phyloP scores from a whole-genome alignment of 2,888 invertebrate species.

The Drosophila borealis region DNA sequence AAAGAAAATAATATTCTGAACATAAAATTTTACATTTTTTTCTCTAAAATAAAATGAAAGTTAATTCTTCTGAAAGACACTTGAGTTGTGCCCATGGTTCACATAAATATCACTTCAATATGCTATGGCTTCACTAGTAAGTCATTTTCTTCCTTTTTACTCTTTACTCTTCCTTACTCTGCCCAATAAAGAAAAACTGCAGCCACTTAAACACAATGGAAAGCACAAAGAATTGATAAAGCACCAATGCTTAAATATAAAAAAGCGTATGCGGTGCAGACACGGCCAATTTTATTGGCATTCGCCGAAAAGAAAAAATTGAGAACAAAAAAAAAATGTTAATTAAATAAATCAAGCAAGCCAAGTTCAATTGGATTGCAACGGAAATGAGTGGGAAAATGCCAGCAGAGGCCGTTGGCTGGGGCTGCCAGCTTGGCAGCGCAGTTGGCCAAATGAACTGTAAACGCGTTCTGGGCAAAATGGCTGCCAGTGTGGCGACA shows the following conservation, averaged over 20 bases:
- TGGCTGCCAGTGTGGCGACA: slow-evolving; percentile 41
- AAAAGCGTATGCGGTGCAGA: slow-evolving; percentile 35
- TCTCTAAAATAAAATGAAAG: slow-evolving; percentile 1
- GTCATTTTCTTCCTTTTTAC: neutral
- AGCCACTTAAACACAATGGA: slow-evolving; percentile 66
- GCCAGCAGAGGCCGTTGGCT: slow-evolving; percentile 27
- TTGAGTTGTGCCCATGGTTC: slow-evolving; percentile 19
- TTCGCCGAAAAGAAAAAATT: slow-evolving; percentile 14
- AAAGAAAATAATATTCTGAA: neutral
- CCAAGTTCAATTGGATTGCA: slow-evolving; percentile 79
- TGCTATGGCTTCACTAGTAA: slow-evolving; percentile 18
- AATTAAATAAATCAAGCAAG: slow-evolving; percentile 80
- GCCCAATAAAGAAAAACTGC: slow-evolving; percentile 43
- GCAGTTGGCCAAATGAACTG: slow-evolving; percentile 70
- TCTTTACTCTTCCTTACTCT: neutral
- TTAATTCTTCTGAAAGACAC: slow-evolving; percentile 1
- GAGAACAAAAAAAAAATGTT: slow-evolving; percentile 44
- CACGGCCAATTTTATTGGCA: slow-evolving; percentile 50
- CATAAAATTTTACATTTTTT: neutral
- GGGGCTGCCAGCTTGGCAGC: slow-evolving; percentile 16
- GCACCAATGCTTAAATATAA: slow-evolving; percentile 29
- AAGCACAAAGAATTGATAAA: slow-evolving; percentile 43
- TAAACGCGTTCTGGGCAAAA: slow-evolving; percentile 49
- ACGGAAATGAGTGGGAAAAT: slow-evolving; percentile 78
- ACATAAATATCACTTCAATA: slow-evolving; percentile 55